These are phyloP conservation scores for Gibbula magus DNA, from an alignment of 2,888 invertebrate genomes.

Conservation along the genomic window DNA sequence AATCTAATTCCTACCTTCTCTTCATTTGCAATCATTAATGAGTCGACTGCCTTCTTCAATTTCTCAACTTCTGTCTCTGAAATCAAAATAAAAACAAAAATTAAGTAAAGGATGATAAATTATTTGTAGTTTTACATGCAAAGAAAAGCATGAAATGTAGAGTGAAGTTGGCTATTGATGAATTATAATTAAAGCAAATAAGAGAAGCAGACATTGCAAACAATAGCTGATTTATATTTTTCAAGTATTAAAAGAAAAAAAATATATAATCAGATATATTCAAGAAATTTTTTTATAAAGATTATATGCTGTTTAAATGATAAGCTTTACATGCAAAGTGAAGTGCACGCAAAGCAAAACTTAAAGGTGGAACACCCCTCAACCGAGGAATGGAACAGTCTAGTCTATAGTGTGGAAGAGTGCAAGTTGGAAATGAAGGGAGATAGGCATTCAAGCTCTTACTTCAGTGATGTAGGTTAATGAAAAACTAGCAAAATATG, in stretches of 20 bases:
- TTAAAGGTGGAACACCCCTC: no score
- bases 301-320: not conserved
- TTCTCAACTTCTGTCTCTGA: constrained; percentile 76
- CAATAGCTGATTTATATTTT: not conserved
- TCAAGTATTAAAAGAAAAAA: not conserved
- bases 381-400: no score
- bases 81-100: constrained; percentile 39
- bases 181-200: not conserved
- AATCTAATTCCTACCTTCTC: constrained; percentile 72
- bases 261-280: not conserved
- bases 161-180: not conserved
- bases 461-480: not conserved
- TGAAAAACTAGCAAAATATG: not conserved
- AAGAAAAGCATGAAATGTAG: not conserved
- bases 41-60: constrained; percentile 76
- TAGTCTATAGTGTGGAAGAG: no score
- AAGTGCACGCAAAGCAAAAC: no score
- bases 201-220: not conserved
- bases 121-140: not conserved
- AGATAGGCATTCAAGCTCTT: not conserved
- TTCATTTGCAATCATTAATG: constrained; percentile 76
- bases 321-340: no score
- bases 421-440: no score
- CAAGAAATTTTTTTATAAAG: no score
- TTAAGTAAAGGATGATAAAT: constrained; percentile 33